Percentiles rank a stretch among this genome's conserved stretches.
These are phyloP conservation scores for Euleptes europaea DNA, from an alignment of 2,113 vertebrate genomes.

Conservation along the genomic window DNA sequence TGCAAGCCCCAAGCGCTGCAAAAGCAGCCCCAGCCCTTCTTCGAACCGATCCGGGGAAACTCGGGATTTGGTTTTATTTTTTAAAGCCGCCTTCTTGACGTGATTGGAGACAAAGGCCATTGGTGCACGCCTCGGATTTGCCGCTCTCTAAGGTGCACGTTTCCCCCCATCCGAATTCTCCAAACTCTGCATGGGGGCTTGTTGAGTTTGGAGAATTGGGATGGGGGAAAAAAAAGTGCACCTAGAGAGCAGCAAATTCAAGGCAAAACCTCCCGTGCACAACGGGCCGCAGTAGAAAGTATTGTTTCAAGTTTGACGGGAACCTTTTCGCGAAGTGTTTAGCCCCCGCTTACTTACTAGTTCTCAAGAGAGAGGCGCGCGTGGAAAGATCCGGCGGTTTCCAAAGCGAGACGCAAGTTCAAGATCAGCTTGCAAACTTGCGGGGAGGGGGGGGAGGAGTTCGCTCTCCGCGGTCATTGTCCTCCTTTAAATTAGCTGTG, in stretches of 20 bases:
- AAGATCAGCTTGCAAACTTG: constrained; percentile 32
- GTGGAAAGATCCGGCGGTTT: background rate
- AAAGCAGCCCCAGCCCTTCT: background rate
- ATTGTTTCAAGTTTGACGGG: background rate
- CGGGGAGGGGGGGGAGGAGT: background rate
- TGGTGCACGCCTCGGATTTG: too few species aligned
- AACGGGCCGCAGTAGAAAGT: too few species aligned
- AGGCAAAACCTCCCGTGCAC: too few species aligned
- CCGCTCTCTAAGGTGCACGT: too few species aligned
- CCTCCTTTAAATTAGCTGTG: background rate
- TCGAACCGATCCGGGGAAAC: background rate
- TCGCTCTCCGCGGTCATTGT: background rate
- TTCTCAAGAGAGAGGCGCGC: background rate
- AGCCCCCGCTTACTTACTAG: background rate
- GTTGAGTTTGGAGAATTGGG: too few species aligned
- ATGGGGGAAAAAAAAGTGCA: too few species aligned
- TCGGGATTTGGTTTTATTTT: background rate
- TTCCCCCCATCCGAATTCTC: too few species aligned
- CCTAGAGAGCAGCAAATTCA: too few species aligned
- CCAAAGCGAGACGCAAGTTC: constrained; percentile 19
- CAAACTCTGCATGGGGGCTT: too few species aligned
- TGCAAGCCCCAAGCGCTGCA: background rate
- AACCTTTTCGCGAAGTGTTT: background rate
- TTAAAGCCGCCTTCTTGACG: background rate
- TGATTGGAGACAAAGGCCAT: background rate